Conservation (phyloP, 2,113 vertebrate genomes). For the Vireo altiloquus region DNA sequence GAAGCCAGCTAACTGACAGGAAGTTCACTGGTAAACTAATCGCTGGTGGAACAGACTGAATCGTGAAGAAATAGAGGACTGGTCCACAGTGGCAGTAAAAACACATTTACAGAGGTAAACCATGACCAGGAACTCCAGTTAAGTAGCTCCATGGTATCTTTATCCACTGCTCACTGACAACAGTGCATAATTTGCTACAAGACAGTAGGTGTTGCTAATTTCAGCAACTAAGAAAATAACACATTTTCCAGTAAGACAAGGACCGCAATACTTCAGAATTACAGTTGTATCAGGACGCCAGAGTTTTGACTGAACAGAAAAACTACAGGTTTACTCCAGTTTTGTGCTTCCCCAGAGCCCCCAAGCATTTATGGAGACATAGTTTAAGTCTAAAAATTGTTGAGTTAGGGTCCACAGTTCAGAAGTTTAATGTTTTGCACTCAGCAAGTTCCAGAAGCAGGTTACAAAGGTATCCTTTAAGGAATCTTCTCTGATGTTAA, state of each 20-base stretch:
- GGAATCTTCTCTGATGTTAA: slow-evolving; percentile 87
- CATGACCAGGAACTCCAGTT: not conserved
- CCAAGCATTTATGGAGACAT: not conserved
- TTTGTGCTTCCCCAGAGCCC: not conserved
- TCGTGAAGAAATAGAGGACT: not conserved
- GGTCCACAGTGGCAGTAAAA: not conserved
- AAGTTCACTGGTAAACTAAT: not conserved
- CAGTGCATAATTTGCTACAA: not conserved
- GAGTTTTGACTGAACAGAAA: not conserved
- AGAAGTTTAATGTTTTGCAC: not conserved
- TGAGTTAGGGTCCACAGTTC: not conserved
- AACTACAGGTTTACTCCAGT: not conserved
- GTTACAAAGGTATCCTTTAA: slow-evolving; percentile 61
- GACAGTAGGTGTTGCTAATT: not conserved
- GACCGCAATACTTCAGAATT: not conserved
- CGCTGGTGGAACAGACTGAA: not conserved
- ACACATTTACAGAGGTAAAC: not conserved
- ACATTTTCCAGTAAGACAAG: not conserved
- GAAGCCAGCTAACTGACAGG: not conserved
- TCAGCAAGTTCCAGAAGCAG: not conserved
- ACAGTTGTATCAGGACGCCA: not conserved
- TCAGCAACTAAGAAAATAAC: not conserved
- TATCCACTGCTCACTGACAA: not conserved
- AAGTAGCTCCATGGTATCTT: not conserved
- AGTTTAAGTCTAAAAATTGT: not conserved